phyloP scores from a whole-genome alignment of 2,113 vertebrate genomes.

The Camarhynchus parvulus region DNA sequence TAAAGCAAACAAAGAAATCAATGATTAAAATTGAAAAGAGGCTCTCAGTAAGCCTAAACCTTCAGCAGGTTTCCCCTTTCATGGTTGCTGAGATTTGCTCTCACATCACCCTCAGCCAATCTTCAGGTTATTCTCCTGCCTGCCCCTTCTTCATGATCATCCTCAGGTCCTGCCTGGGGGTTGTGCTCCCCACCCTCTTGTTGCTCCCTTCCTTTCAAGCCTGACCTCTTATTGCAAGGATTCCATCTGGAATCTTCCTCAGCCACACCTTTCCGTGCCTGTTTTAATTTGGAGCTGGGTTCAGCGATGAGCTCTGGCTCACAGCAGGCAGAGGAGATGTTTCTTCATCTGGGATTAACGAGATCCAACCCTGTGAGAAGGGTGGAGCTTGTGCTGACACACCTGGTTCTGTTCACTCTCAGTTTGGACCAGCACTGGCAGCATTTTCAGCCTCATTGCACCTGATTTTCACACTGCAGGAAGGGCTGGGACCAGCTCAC shows the following conservation, averaged over 20 bases:
- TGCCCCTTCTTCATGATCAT: not conserved
- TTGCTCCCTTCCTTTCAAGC: not conserved
- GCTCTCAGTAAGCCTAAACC: not conserved
- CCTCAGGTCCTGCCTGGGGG: not conserved
- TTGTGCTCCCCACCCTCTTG: not conserved
- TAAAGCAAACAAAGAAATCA: not conserved
- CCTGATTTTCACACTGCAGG: not conserved
- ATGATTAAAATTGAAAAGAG: not conserved
- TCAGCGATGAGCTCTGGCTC: rapidly evolving
- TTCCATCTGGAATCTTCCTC: not conserved
- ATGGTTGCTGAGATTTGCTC: not conserved
- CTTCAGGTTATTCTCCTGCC: not conserved
- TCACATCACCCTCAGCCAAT: not conserved
- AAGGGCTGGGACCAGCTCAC: not conserved
- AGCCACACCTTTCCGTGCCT: not conserved
- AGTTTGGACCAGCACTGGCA: not conserved
- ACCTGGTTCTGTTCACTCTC: not conserved
- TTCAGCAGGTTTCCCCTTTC: not conserved
- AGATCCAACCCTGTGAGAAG: not conserved
- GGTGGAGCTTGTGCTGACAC: not conserved
- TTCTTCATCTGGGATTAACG: not conserved
- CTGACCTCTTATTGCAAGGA: not conserved
- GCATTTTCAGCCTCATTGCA: not conserved
- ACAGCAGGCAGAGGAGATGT: not conserved
- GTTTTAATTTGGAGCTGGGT: not conserved